phyloP scores from a whole-genome alignment of 2,888 invertebrate species.

The Ophion ellenae region DNA sequence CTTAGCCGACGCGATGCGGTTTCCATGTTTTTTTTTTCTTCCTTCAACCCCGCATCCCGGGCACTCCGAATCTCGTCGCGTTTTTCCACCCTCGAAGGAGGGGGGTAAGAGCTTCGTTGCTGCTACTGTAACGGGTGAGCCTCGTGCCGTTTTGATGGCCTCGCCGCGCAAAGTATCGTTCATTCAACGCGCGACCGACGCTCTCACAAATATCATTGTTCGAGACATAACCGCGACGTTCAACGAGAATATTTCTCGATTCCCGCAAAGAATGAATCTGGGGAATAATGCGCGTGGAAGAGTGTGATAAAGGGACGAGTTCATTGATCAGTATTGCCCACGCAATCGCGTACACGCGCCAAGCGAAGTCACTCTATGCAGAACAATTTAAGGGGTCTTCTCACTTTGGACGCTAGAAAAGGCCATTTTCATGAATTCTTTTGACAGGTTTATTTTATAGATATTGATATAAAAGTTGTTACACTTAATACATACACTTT shows the following conservation, averaged over 20 bases:
- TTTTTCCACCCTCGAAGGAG: constrained; percentile 56
- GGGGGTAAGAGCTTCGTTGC: constrained; percentile 63
- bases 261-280: constrained; percentile 69
- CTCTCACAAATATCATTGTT: constrained; percentile 74
- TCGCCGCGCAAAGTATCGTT: constrained; percentile 73
- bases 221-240: constrained; percentile 46
- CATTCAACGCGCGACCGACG: constrained; percentile 68
- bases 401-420: no score
- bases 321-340: constrained; percentile 70
- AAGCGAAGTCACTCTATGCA: neutral
- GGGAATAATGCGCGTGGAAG: neutral
- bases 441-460: no score
- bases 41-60: constrained; percentile 68
- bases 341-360: neutral
- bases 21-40: constrained; percentile 84
- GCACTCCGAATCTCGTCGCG: constrained; percentile 47
- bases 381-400: neutral
- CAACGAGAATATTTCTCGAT: constrained; percentile 64
- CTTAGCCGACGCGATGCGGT: constrained; percentile 83
- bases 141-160: constrained; percentile 81
- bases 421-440: no score
- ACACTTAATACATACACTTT: no score
- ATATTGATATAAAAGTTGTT: no score
- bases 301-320: constrained; percentile 39
- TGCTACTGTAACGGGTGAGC: constrained; percentile 75